phyloP scores from a whole-genome alignment of 92 coral and sea anemone genomes.

The Epizoanthus ramosus region DNA sequence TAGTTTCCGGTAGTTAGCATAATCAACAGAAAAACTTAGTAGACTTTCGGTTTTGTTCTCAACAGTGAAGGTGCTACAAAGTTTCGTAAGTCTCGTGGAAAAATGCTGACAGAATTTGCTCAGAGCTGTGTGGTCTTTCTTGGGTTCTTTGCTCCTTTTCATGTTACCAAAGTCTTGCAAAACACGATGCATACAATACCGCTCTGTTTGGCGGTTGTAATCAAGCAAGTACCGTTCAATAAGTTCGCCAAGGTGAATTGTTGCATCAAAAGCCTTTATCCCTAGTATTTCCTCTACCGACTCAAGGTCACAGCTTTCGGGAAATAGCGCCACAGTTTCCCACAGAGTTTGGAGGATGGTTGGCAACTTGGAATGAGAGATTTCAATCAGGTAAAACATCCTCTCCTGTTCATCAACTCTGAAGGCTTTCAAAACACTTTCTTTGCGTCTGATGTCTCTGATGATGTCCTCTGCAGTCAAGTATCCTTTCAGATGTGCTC shows the following conservation, averaged over 20 bases:
- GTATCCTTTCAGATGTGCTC: background rate
- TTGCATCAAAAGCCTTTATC: slow-evolving; percentile 7
- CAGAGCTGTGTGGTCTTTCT: slow-evolving; percentile 4
- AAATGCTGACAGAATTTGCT: slow-evolving; percentile 30
- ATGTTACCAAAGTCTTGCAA: slow-evolving; percentile 30
- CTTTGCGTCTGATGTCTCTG: slow-evolving; percentile 25
- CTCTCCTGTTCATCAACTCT: slow-evolving; percentile 41
- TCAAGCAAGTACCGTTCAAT: slow-evolving; percentile 13
- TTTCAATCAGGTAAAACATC: slow-evolving; percentile 24
- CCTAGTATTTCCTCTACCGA: background rate
- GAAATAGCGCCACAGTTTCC: slow-evolving; percentile 19
- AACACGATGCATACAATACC: slow-evolving; percentile 22
- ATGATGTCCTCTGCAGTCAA: slow-evolving; percentile 33
- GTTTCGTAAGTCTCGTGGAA: slow-evolving; percentile 14
- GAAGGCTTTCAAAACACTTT: slow-evolving; percentile 16
- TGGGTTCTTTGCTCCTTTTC: slow-evolving; percentile 6
- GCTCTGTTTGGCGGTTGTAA: background rate
- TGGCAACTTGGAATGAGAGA: slow-evolving; percentile 28
- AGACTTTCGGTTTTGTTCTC: slow-evolving; percentile 25
- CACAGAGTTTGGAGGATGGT: slow-evolving; percentile 24
- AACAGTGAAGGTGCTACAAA: slow-evolving; percentile 29
- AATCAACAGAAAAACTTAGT: slow-evolving; percentile 12
- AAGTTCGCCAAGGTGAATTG: slow-evolving; percentile 14
- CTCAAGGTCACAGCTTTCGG: slow-evolving; percentile 23
- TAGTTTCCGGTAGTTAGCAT: slow-evolving; percentile 32